These are phyloP conservation scores for Mus spicilegus DNA, from an alignment of 2,113 vertebrate genomes.

Conservation along the genomic window DNA sequence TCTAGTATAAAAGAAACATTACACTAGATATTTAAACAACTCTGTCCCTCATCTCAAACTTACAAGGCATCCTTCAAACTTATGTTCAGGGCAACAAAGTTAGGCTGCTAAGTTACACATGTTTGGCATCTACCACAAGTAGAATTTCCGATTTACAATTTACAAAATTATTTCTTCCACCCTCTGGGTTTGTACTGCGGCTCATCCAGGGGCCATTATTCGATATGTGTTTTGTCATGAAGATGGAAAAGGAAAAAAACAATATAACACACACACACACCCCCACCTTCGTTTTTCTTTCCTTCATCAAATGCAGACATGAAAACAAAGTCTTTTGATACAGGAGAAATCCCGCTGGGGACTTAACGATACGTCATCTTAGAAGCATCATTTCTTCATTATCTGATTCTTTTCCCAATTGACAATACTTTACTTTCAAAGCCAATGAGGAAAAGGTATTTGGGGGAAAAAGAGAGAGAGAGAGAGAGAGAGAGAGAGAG, in stretches of 20 bases:
- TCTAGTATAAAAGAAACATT: neutral
- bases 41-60: conserved; percentile 55
- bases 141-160: conserved; percentile 63
- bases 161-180: conserved; percentile 35
- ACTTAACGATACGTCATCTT: conserved; percentile 82
- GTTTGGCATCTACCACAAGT: conserved; percentile 42
- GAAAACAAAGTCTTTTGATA: conserved; percentile 85
- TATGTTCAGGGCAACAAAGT: neutral
- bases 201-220: conserved; percentile 57
- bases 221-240: conserved; percentile 71
- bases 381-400: conserved; percentile 82
- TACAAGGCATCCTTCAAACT: conserved; percentile 33
- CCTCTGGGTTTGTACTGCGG: conserved; percentile 68
- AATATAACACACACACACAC: neutral
- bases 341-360: conserved; percentile 82
- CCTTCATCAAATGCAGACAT: conserved; percentile 72
- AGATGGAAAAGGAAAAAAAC: conserved; percentile 64
- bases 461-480: conserved; percentile 70
- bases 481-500: no score
- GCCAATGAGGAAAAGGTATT: conserved; percentile 83
- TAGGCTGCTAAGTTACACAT: neutral
- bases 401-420: conserved; percentile 84
- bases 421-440: conserved; percentile 86
- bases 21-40: conserved; percentile 38
- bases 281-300: neutral